Conservation (phyloP, 2,113 vertebrate genomes). For the Bambusicola thoracicus region DNA sequence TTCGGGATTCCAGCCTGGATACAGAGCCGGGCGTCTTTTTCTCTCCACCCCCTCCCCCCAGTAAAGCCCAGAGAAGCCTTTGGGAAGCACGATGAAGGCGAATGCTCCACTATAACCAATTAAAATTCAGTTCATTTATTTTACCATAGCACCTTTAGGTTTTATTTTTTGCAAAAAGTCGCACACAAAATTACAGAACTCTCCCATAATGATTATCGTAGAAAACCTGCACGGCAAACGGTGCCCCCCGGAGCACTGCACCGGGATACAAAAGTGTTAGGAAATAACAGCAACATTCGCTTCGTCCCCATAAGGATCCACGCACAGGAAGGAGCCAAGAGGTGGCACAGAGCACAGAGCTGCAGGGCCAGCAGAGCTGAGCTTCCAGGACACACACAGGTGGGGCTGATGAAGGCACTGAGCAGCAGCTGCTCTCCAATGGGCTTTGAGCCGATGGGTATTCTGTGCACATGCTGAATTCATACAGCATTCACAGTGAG, state of each 20-base stretch:
- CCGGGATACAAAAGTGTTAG: neutral
- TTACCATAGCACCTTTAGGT: neutral
- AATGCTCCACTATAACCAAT: neutral
- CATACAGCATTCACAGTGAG: accelerated
- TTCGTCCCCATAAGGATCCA: neutral
- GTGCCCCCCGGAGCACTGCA: neutral
- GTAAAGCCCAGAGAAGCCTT: neutral
- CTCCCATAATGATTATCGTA: slow-evolving; percentile 7
- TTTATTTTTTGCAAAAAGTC: neutral
- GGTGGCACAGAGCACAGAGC: neutral
- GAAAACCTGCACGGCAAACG: slow-evolving; percentile 27
- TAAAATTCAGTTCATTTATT: neutral
- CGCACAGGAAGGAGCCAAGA: neutral
- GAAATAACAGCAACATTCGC: neutral
- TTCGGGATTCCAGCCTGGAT: no score
- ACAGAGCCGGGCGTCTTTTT: no score
- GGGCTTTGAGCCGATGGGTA: neutral
- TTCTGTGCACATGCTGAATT: neutral
- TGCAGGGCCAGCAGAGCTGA: neutral
- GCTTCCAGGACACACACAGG: neutral
- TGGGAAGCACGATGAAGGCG: accelerated
- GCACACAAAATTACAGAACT: neutral
- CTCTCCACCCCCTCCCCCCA: neutral
- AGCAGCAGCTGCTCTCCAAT: neutral
- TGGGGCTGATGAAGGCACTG: neutral